A percentile compares a stretch with the other conserved stretches of the same genome.
These are phyloP conservation scores for Trachymyrmex septentrionalis DNA, from an alignment of 1,140 invertebrate species.

Conservation along the genomic window DNA sequence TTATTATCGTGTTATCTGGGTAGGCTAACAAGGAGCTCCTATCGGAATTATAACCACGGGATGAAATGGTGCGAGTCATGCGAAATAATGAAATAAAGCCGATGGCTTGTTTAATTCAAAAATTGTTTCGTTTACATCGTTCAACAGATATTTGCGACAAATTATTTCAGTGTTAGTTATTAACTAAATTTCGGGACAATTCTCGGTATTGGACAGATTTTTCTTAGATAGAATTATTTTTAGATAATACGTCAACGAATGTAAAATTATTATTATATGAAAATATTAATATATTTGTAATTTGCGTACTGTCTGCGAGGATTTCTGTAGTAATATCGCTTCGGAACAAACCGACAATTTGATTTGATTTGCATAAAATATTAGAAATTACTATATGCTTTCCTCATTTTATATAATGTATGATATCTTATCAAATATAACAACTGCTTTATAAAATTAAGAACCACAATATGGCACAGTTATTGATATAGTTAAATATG, in stretches of 20 bases:
- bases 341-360: slow-evolving; percentile 9
- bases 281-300: not conserved
- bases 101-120: not conserved
- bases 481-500: slow-evolving; percentile 21
- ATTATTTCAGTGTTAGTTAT: not conserved
- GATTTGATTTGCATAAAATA: not conserved
- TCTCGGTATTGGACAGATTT: not conserved
- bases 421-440: slow-evolving; percentile 4
- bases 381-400: not conserved
- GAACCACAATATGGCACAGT: not conserved
- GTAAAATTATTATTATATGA: not conserved
- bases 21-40: slow-evolving; percentile 61
- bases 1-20: slow-evolving; percentile 29
- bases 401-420: slow-evolving; percentile 6
- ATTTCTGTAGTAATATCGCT: not conserved
- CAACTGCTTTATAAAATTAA: slow-evolving; percentile 7
- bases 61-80: slow-evolving; percentile 39
- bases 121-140: not conserved
- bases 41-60: not conserved
- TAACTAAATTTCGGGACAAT: not conserved
- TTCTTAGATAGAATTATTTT: slow-evolving; percentile 13
- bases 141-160: not conserved
- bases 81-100: slow-evolving; percentile 51
- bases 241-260: not conserved
- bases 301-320: not conserved